These are phyloP conservation scores for Leptinotarsa haldemani DNA, from an alignment of 2,888 invertebrate species.

Conservation along the genomic window DNA sequence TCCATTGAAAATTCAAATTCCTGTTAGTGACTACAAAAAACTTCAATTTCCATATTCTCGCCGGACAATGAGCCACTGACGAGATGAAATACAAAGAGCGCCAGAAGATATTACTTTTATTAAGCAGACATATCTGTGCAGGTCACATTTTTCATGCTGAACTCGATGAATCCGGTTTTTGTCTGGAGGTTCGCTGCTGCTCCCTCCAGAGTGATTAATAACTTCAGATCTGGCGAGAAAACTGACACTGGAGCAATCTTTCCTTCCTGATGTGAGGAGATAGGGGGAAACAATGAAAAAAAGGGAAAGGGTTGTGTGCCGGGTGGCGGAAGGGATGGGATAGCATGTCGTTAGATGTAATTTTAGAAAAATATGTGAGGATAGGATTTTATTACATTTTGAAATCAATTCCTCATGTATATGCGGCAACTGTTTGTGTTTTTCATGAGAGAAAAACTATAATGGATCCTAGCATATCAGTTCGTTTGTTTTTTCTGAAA, in stretches of 20 bases:
- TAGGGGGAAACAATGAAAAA: conserved; percentile 13
- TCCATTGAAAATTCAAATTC: neutral
- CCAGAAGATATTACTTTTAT: conserved; percentile 18
- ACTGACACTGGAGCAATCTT: conserved; percentile 22
- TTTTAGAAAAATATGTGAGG: neutral
- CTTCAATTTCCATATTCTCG: conserved; percentile 1
- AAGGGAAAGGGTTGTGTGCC: neutral
- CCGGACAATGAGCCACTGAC: conserved; percentile 5
- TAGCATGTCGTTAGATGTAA: neutral
- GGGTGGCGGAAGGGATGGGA: conserved; percentile 6
- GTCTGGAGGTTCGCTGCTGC: conserved; percentile 10
- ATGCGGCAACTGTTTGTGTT: too few relatives aligned
- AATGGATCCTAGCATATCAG: too few relatives aligned
- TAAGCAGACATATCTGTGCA: conserved; percentile 21
- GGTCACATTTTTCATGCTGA: conserved; percentile 17
- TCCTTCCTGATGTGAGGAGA: conserved; percentile 10
- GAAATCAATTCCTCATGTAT: neutral
- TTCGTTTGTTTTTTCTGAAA: too few relatives aligned
- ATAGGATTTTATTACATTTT: neutral
- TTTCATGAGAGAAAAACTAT: too few relatives aligned
- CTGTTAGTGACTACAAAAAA: conserved; percentile 2
- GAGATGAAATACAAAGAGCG: conserved; percentile 2
- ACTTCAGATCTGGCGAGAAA: conserved; percentile 22
- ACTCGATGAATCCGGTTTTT: conserved; percentile 24
- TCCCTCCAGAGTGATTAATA: conserved; percentile 24